Evolutionary conservation across 92 coral and sea anemone genomes (phyloP).

Genomic region (Parazoanthus atlanticus): DNA sequence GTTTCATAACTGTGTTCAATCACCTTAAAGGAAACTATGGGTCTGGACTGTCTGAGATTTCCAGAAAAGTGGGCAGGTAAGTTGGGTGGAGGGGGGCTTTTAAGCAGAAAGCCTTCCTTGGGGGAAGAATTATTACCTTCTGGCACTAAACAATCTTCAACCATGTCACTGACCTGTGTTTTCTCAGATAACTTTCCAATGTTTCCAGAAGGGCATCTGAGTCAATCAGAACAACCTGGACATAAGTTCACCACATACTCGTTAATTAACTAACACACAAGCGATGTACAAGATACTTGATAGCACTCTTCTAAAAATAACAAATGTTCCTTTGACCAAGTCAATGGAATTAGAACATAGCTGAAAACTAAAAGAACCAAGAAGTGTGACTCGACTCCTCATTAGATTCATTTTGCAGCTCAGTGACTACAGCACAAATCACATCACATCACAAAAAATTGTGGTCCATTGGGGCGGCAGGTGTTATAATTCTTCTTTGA

Average conservation of each 20-base stretch:
- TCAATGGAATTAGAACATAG: not conserved
- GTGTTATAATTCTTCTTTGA: not conserved
- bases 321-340: not conserved
- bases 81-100: not conserved
- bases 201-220: conserved; percentile 92
- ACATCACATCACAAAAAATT: too few relatives aligned
- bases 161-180: conserved; percentile 75
- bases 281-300: not conserved
- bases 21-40: too few relatives aligned
- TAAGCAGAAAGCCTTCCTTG: not conserved
- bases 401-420: too few relatives aligned
- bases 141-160: not conserved
- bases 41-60: too few relatives aligned
- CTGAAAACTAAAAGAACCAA: too few relatives aligned
- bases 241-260: not conserved
- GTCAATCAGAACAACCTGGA: conserved; percentile 85
- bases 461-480: too few relatives aligned
- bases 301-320: not conserved
- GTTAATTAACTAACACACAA: not conserved
- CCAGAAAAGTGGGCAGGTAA: not conserved
- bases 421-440: too few relatives aligned
- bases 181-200: conserved; percentile 88
- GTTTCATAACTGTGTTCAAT: too few relatives aligned
- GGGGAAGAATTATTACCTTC: not conserved
- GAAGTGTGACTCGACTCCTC: not conserved